Percentiles rank a stretch among this genome's conserved stretches.
Conservation (phyloP, 2,113 vertebrate genomes). For the Ptyas mucosa region DNA sequence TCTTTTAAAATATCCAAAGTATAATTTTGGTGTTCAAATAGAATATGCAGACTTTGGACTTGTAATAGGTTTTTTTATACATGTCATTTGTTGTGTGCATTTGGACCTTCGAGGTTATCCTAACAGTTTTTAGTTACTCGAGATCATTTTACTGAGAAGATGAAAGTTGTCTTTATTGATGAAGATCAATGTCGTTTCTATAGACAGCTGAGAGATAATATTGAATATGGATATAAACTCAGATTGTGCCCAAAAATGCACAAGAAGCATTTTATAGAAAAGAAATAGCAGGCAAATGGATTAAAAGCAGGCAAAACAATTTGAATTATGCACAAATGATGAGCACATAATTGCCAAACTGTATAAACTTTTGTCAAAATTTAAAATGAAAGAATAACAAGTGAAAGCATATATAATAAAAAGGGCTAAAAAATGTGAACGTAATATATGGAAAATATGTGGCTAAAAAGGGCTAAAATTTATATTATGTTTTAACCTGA, state of each 20-base stretch:
- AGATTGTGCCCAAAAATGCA: not conserved
- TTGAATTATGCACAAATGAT: not conserved
- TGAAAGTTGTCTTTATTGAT: not conserved
- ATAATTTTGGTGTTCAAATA: not conserved
- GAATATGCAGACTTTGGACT: not conserved
- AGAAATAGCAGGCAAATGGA: not conserved
- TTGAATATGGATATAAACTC: not conserved
- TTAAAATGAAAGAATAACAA: not conserved
- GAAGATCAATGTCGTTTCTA: not conserved
- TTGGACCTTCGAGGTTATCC: not conserved
- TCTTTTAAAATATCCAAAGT: not conserved
- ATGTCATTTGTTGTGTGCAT: not conserved
- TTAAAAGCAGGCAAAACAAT: not conserved
- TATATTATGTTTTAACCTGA: not conserved
- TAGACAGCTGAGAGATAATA: not conserved
- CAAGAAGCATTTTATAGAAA: not conserved
- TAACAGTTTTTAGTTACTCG: not conserved
- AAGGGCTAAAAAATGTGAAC: not conserved
- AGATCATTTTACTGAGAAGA: not conserved
- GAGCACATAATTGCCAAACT: not conserved
- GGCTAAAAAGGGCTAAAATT: not conserved
- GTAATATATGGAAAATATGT: not conserved
- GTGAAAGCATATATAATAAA: not conserved
- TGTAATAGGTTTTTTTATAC: not conserved
- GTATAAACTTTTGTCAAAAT: not conserved